These are phyloP conservation scores for Oreocharis arfaki DNA, from an alignment of 2,113 vertebrate species.

Conservation along the genomic window DNA sequence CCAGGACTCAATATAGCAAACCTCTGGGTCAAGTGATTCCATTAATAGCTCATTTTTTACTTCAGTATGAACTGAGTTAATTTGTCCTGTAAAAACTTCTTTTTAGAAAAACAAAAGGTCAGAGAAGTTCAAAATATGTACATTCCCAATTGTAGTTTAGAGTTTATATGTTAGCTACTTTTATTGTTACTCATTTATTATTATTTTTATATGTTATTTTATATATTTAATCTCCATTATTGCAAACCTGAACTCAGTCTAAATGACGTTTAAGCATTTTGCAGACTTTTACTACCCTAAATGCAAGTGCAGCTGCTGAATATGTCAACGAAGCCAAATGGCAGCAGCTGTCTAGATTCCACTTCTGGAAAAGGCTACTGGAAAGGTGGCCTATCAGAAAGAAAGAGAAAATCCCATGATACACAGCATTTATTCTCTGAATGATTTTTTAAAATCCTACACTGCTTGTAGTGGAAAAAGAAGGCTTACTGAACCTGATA, in stretches of 20 bases:
- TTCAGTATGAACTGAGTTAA: not conserved
- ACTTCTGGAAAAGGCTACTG: not conserved
- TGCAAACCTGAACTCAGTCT: not conserved
- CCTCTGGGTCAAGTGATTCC: not conserved
- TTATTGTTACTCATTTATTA: not conserved
- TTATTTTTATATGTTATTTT: not conserved
- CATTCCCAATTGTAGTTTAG: not conserved
- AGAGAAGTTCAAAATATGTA: not conserved
- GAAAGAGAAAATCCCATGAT: not conserved
- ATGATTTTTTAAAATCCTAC: not conserved
- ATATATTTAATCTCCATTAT: not conserved
- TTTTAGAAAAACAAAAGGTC: not conserved
- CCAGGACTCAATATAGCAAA: not conserved
- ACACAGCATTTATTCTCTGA: not conserved
- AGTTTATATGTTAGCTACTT: not conserved
- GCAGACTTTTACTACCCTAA: not conserved
- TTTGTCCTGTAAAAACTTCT: not conserved
- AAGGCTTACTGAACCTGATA: not conserved
- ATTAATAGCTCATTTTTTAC: not conserved
- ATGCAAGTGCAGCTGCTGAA: not conserved
- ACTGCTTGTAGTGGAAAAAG: not conserved
- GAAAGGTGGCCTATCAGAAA: not conserved
- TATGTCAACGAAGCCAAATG: not conserved
- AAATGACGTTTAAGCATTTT: not conserved
- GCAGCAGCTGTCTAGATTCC: not conserved